These are phyloP conservation scores for Atta texana DNA, from an alignment of 1,140 invertebrate species.

Conservation along the genomic window DNA sequence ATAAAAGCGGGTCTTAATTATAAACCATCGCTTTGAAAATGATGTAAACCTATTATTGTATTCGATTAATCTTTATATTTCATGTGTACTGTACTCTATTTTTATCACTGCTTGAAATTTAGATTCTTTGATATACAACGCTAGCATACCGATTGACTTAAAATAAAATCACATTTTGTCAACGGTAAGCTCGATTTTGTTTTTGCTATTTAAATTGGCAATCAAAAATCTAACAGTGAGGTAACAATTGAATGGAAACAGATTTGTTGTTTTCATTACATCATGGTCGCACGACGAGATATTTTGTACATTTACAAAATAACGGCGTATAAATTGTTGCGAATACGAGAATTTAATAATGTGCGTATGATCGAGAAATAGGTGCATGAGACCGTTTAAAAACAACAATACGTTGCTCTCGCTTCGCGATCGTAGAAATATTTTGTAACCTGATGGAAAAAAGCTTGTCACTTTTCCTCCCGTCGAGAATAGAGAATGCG, in stretches of 20 bases:
- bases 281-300: neutral
- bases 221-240: conserved; percentile 7
- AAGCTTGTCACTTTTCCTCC: conserved; percentile 16
- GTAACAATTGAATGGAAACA: conserved; percentile 1
- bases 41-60: neutral
- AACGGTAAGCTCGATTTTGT: neutral
- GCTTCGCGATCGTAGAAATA: neutral
- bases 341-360: conserved; percentile 49
- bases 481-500: conserved; percentile 11
- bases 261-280: conserved; percentile 30
- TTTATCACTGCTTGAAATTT: conserved; percentile 42
- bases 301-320: conserved; percentile 9
- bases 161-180: conserved; percentile 23
- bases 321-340: conserved; percentile 10
- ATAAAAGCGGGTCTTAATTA: neutral
- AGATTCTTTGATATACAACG: neutral
- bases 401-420: conserved; percentile 1
- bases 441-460: conserved; percentile 35
- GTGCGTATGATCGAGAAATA: neutral
- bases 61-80: neutral
- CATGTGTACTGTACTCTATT: neutral
- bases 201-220: conserved; percentile 18
- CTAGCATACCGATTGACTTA: neutral
- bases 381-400: neutral
- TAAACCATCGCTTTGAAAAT: neutral